Evolutionary conservation across 2,113 vertebrate genomes (phyloP), one percentile per base, ranked within the genome.

Genomic region (Dromaius novaehollandiae): DNA sequence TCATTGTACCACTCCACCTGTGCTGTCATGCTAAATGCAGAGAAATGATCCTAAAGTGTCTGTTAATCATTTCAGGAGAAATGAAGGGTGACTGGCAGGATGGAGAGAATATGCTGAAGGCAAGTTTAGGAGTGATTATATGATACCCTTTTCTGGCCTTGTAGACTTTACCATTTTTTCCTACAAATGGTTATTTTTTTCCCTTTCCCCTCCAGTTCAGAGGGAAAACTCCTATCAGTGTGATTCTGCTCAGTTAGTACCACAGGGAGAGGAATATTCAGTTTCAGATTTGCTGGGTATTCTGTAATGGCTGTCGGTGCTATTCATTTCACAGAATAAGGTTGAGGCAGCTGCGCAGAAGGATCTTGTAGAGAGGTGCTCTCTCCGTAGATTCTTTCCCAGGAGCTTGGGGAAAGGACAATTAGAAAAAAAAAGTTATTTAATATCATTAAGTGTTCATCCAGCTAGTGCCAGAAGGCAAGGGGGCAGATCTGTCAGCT

Each of bases 401-500:
- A 25, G 19, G 61, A 87, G 46, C 55, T 32, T 73, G 69, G 15
- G 50, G 11, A 89, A 93, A 44, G 90, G 40, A 55, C 16, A 61
- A 79, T 32, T 3, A 71, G 73, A 77, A 56, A 63, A 28, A 73
- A 44, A 58, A 22, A 5, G 9, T 77, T 79, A 30, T 21, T 25
- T 19, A 94, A 86, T 71, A 79, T 19, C 38, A 42, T 78, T 51
- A 85, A 88, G 13, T 69, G 28, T 94, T 96, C 94, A 89, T 86
- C 44, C 84, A 88, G n/a, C 28, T 86, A 70, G 28, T 74, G 79
- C 66, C 82, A 86, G 79, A 89, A 91, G 56, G 88, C 87, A 86
- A 91, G 26, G 20, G 20, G 58, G 60, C 36, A 50, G 34, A 46
- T 83, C 48, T 91, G 24, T 77, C 79, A 76, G 53, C 53, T 82